phyloP scores from a whole-genome alignment of 2,888 invertebrate species.

The Megamerina dolium region DNA sequence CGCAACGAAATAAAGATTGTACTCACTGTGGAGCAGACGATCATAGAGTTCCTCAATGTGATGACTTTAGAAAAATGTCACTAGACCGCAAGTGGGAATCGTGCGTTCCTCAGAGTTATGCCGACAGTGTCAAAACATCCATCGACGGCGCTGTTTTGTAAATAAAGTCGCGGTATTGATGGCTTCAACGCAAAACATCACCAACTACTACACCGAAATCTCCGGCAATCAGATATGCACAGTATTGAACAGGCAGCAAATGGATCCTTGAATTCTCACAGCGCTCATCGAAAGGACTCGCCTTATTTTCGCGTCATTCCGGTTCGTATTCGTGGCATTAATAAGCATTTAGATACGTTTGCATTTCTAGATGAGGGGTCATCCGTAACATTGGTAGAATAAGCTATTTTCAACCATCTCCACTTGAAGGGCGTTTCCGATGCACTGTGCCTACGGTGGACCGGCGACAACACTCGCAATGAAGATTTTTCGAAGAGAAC shows the following conservation, averaged over 20 bases:
- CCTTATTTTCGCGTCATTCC: too few species aligned
- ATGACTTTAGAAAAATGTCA: slow-evolving; percentile 9
- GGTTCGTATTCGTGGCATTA: too few species aligned
- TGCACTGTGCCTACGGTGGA: too few species aligned
- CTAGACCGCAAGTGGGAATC: slow-evolving; percentile 13
- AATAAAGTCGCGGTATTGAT: slow-evolving; percentile 8
- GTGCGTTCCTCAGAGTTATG: too few species aligned
- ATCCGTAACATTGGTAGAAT: slow-evolving; percentile 10
- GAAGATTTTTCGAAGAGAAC: too few species aligned
- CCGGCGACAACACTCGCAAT: too few species aligned
- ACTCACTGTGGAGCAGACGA: too few species aligned
- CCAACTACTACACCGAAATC: slow-evolving; percentile 6
- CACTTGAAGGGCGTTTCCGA: too few species aligned
- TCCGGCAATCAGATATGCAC: not conserved
- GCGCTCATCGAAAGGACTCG: too few species aligned
- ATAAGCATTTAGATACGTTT: too few species aligned
- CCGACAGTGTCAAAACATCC: too few species aligned
- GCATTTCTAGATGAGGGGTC: slow-evolving; percentile 11
- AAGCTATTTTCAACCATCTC: slow-evolving; percentile 7
- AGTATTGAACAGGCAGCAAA: not conserved
- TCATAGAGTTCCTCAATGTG: slow-evolving; percentile 9
- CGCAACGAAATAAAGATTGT: too few species aligned
- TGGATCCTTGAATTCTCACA: slow-evolving; percentile 6
- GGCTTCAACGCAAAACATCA: slow-evolving; percentile 12
- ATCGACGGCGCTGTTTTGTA: slow-evolving; percentile 8